Conservation (phyloP, 2,113 vertebrate genomes). For the Pimephales promelas region DNA sequence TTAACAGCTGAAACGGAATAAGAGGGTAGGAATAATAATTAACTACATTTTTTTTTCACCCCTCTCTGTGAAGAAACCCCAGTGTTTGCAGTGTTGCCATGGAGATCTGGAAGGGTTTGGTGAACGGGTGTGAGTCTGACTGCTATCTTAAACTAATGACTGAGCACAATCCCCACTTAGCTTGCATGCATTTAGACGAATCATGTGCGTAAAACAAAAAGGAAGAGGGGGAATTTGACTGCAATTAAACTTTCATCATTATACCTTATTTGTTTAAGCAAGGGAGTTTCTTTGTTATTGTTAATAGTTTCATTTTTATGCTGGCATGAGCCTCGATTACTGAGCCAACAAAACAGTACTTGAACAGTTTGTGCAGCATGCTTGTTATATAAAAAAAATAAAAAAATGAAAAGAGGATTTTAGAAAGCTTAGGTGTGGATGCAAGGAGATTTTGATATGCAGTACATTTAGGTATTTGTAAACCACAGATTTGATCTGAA, state of each 20-base stretch:
- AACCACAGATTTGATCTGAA: background rate
- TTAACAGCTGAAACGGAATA: slow-evolving; percentile 17
- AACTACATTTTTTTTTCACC: slow-evolving; percentile 61
- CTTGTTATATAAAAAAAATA: background rate
- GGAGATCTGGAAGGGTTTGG: slow-evolving; percentile 62
- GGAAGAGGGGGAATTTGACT: background rate
- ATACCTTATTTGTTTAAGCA: background rate
- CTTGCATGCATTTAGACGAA: slow-evolving; percentile 61
- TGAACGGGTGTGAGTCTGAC: slow-evolving; percentile 56
- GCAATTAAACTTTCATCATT: background rate
- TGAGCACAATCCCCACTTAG: slow-evolving; percentile 68
- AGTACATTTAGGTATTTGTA: background rate
- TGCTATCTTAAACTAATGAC: slow-evolving; percentile 54
- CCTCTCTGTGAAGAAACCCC: slow-evolving; percentile 60
- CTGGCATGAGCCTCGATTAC: background rate
- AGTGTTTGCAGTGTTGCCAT: slow-evolving; percentile 74
- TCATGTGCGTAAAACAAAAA: background rate
- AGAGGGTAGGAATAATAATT: slow-evolving; percentile 59
- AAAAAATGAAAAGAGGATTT: background rate
- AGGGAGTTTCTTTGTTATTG: background rate
- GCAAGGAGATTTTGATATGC: background rate
- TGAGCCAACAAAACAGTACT: background rate
- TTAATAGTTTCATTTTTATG: background rate
- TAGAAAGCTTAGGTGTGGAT: background rate
- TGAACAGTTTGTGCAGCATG: background rate